Percentiles rank a stretch among this genome's conserved stretches.
Conservation (phyloP, 2,797 vertebrate genomes). For the Lophius americanus region DNA sequence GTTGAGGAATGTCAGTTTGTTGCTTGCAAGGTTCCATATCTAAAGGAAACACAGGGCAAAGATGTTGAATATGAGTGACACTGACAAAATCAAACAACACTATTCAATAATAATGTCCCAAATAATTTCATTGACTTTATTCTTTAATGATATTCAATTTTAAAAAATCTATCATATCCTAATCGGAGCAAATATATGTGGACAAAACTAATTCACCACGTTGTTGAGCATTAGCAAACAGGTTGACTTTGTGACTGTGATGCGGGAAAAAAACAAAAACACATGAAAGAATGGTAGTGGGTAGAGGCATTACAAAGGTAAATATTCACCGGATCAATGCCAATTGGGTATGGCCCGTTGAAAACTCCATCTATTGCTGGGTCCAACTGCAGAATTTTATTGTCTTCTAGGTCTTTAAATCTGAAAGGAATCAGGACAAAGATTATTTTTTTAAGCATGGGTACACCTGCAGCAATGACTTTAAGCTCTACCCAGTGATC, state of each 20-base stretch:
- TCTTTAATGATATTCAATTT: no score
- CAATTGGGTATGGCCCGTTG: slow-evolving; percentile 92
- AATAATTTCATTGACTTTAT: no score
- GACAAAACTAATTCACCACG: no score
- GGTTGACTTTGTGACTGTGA: no score
- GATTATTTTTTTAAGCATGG: not conserved
- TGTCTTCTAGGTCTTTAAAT: slow-evolving; percentile 75
- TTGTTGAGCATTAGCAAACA: no score
- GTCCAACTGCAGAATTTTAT: slow-evolving; percentile 87
- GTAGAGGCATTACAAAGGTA: not conserved
- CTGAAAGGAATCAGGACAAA: slow-evolving; percentile 65
- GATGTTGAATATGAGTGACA: no score
- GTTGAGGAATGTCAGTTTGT: slow-evolving; percentile 97
- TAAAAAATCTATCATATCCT: no score
- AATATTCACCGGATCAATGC: slow-evolving; percentile 92
- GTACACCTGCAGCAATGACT: not conserved
- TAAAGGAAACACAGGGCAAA: slow-evolving; percentile 52
- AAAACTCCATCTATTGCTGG: slow-evolving; percentile 89
- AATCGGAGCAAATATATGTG: no score
- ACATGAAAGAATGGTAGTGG: no score
- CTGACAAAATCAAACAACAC: not conserved
- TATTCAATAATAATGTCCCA: not conserved
- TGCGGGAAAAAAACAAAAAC: no score
- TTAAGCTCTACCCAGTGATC: not conserved
- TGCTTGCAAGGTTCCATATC: slow-evolving; percentile 96